Conservation (phyloP, 2,113 vertebrate genomes). For the Atractosteus spatula region DNA sequence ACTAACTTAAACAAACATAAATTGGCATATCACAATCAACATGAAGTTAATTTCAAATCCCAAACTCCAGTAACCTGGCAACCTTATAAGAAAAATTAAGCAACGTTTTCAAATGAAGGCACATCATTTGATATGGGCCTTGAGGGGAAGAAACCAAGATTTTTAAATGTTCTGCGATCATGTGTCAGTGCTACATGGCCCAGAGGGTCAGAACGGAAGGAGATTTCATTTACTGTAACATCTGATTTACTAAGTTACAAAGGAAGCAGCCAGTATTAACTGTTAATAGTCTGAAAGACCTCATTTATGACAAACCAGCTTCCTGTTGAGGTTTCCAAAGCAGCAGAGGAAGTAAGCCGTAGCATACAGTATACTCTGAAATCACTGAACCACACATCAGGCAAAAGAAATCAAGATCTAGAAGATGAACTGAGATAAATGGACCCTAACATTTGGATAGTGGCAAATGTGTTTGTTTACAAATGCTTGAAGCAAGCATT, state of each 20-base stretch:
- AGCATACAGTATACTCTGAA: not conserved
- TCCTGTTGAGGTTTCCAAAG: not conserved
- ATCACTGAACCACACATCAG: not conserved
- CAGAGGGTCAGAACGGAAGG: slow-evolving; percentile 8
- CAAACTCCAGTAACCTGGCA: slow-evolving; percentile 34
- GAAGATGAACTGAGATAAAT: too few relatives aligned
- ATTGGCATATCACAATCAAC: slow-evolving; percentile 48
- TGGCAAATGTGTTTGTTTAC: too few relatives aligned
- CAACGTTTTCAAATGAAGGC: slow-evolving; percentile 33
- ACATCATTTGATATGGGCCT: slow-evolving; percentile 24
- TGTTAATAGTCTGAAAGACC: not conserved
- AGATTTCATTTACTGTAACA: not conserved
- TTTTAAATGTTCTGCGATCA: slow-evolving; percentile 22
- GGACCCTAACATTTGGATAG: too few relatives aligned
- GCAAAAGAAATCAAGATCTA: not conserved
- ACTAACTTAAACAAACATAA: slow-evolving; percentile 46
- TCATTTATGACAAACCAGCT: not conserved
- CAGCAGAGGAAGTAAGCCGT: not conserved
- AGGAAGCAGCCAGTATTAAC: not conserved
- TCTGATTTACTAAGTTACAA: not conserved
- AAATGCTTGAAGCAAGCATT: too few relatives aligned
- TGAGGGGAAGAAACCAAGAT: not conserved
- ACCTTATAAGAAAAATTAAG: slow-evolving; percentile 32
- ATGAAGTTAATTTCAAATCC: slow-evolving; percentile 49
- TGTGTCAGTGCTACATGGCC: slow-evolving; percentile 28